Conservation (phyloP, 2,797 vertebrate species). For the Toxotes lorentzi region DNA sequence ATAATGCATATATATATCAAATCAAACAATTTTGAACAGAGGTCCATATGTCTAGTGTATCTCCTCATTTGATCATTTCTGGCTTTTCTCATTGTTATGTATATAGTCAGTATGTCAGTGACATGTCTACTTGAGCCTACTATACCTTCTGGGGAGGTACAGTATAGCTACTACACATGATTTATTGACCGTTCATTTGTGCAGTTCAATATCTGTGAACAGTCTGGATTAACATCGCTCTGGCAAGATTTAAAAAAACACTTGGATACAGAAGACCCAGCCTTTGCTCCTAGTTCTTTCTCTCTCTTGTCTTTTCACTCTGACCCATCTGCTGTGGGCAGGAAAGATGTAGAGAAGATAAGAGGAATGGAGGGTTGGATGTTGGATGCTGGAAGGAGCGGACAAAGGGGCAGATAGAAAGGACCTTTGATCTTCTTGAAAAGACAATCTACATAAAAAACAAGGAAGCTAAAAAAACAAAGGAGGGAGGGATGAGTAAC, state of each 20-base stretch:
- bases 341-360: slow-evolving; percentile 41
- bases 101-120: neutral
- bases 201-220: neutral
- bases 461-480: slow-evolving; percentile 43
- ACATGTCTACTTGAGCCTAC: neutral
- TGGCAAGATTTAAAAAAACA: slow-evolving; percentile 11
- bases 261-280: neutral
- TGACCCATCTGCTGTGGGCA: slow-evolving; percentile 15
- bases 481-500: slow-evolving; percentile 22
- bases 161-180: neutral
- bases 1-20: neutral
- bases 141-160: neutral
- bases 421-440: slow-evolving; percentile 71
- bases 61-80: neutral
- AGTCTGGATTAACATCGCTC: neutral
- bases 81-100: neutral
- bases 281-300: neutral
- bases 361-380: slow-evolving; percentile 31
- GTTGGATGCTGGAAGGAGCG: slow-evolving; percentile 49
- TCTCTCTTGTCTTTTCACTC: slow-evolving; percentile 9
- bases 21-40: neutral
- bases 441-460: slow-evolving; percentile 67
- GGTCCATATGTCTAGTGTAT: neutral
- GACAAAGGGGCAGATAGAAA: slow-evolving; percentile 48
- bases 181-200: neutral